A percentile compares a stretch with the other conserved stretches of the same genome.
These are phyloP conservation scores for Eupeodes latifasciatus DNA, from an alignment of 2,888 invertebrate genomes.

Conservation along the genomic window DNA sequence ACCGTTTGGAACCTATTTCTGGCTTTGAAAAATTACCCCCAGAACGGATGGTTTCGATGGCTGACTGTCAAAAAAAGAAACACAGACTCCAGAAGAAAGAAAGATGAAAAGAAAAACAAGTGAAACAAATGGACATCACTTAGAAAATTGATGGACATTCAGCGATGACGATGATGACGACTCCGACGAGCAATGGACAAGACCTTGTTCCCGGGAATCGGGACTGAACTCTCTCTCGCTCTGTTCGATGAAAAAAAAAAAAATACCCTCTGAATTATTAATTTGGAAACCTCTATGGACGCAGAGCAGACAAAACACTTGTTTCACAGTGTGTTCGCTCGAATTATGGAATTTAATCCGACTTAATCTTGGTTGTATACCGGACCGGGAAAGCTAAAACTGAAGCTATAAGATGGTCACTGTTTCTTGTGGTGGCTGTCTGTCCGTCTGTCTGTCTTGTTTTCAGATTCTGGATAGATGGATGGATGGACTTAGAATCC, in stretches of 20 bases:
- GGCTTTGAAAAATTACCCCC: constrained; percentile 67
- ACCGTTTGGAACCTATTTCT: constrained; percentile 36
- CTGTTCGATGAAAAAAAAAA: not conserved
- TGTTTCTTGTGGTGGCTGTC: constrained; percentile 49
- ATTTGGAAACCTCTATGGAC: constrained; percentile 65
- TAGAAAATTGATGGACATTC: constrained; percentile 73
- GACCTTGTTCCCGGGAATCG: constrained; percentile 61
- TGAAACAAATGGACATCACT: constrained; percentile 75
- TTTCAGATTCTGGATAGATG: constrained; percentile 47
- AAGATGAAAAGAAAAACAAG: constrained; percentile 37
- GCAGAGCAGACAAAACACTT: constrained; percentile 59
- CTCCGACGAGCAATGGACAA: not conserved
- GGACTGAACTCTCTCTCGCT: not conserved
- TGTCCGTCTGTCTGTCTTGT: constrained; percentile 51
- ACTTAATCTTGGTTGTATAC: constrained; percentile 59
- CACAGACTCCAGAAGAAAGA: not conserved
- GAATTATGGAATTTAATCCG: constrained; percentile 75
- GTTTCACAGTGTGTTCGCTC: constrained; percentile 70
- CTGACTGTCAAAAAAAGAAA: constrained; percentile 20
- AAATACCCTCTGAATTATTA: constrained; percentile 60
- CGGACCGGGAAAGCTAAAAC: constrained; percentile 25
- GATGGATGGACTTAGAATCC: constrained; percentile 35
- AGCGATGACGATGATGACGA: constrained; percentile 45
- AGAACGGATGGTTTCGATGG: constrained; percentile 47
- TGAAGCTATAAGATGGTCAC: constrained; percentile 11